Conservation (phyloP, 2,113 vertebrate species). For the Sclerurus mexicanus region DNA sequence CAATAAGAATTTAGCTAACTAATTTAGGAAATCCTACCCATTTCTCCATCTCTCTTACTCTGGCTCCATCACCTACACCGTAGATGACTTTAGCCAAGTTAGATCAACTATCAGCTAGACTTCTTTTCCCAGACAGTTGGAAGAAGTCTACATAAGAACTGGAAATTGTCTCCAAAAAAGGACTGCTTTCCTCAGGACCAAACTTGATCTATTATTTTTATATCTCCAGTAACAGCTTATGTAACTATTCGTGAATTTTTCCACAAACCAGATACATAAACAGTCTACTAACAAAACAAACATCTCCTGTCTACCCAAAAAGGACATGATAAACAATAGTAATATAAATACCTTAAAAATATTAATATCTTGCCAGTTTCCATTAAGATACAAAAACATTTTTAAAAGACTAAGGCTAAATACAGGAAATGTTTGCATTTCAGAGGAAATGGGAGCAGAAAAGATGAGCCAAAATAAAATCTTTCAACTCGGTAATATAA, state of each 20-base stretch:
- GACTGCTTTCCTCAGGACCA: not conserved
- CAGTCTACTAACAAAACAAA: conserved; percentile 12
- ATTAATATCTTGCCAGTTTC: conserved; percentile 14
- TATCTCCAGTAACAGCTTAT: not conserved
- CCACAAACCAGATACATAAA: not conserved
- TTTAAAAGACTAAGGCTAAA: not conserved
- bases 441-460: conserved; percentile 44
- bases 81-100: not conserved
- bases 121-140: not conserved
- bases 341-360: conserved; percentile 39
- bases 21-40: not conserved
- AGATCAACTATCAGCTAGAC: not conserved
- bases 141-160: not conserved
- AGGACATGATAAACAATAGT: conserved; percentile 31
- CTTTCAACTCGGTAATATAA: not conserved
- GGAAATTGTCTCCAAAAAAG: not conserved
- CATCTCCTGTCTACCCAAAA: not conserved
- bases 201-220: not conserved
- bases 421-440: conserved; percentile 50
- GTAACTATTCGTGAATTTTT: not conserved
- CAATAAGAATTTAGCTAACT: not conserved
- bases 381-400: conserved; percentile 8
- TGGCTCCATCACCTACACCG: not conserved
- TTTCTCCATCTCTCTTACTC: not conserved
- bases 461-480: conserved; percentile 19